These are phyloP conservation scores for Oscheius sp. DNA, from an alignment of 2,888 invertebrate species.

Conservation along the genomic window DNA sequence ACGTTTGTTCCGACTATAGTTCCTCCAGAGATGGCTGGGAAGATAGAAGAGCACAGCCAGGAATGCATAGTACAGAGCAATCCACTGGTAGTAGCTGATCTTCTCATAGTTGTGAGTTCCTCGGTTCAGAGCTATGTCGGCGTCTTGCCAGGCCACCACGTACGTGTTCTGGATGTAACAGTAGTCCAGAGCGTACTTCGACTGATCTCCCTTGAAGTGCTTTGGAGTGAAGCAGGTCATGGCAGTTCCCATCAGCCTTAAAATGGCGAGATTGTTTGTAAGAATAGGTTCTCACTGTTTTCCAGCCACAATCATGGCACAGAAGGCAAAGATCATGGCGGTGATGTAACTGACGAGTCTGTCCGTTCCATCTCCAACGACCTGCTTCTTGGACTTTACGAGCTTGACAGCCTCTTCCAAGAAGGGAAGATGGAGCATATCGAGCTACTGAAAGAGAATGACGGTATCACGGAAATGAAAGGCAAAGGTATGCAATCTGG, in stretches of 20 bases:
- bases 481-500: no score
- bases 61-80: conserved; percentile 13
- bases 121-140: background rate
- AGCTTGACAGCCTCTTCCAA: conserved; percentile 3
- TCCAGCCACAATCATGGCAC: conserved; percentile 18
- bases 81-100: conserved; percentile 33
- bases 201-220: conserved; percentile 6
- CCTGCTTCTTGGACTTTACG: background rate
- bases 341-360: conserved; percentile 21
- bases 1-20: conserved; percentile 12
- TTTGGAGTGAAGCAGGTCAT: conserved; percentile 33
- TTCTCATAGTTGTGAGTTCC: background rate
- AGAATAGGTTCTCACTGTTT: conserved; percentile 17
- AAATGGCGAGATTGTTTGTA: background rate
- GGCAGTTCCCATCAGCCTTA: conserved; percentile 25
- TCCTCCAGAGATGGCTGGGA: conserved; percentile 26
- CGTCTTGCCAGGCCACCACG: background rate
- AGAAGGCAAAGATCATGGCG: conserved; percentile 13
- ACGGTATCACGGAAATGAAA: no score
- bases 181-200: conserved; percentile 14
- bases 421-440: no score
- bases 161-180: conserved; percentile 37
- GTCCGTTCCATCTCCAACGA: conserved; percentile 30
- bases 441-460: no score
- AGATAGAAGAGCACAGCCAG: conserved; percentile 27